Conservation (phyloP, 2,113 vertebrate species). For the Lamprotornis superbus region DNA sequence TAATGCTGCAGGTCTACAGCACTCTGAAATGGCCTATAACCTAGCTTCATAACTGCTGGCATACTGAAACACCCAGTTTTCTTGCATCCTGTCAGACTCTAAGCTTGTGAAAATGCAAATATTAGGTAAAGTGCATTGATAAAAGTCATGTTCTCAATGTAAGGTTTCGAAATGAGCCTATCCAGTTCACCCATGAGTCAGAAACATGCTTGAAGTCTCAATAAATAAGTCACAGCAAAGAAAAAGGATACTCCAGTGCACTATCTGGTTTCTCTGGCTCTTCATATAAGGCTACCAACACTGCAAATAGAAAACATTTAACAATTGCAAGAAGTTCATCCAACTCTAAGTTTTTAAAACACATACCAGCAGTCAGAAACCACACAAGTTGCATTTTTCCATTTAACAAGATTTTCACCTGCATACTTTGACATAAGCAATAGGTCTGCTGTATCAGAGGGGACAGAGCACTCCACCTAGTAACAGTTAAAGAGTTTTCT, state of each 20-base stretch:
- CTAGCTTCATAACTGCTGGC: neutral
- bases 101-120: neutral
- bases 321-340: conserved; percentile 38
- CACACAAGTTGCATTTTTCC: neutral
- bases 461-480: neutral
- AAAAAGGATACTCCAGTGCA: conserved; percentile 96
- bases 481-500: neutral
- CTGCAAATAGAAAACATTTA: conserved; percentile 76
- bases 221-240: neutral
- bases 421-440: neutral
- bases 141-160: neutral
- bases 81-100: neutral
- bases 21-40: neutral
- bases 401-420: neutral
- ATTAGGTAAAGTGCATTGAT: neutral
- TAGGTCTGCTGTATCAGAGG: neutral
- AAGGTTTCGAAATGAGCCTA: neutral
- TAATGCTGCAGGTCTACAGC: neutral
- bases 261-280: conserved; percentile 91
- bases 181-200: neutral
- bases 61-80: neutral
- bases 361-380: neutral
- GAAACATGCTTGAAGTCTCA: neutral
- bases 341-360: neutral
- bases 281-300: conserved; percentile 92